phyloP scores from a whole-genome alignment of 2,113 vertebrate species.

The Oryzias celebensis region DNA sequence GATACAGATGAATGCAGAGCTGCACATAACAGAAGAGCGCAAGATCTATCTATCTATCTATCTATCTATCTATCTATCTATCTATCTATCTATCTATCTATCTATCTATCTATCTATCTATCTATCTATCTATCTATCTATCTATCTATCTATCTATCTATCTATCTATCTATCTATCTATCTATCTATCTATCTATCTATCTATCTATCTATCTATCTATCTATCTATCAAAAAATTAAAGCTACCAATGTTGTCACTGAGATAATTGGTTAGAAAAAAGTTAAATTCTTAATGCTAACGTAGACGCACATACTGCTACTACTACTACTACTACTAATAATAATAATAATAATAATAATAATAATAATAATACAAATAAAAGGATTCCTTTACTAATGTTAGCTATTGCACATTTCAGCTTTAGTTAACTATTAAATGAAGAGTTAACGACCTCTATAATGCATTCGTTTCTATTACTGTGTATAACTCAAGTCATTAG shows the following conservation, averaged over 20 bases:
- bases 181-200: constrained; percentile 14
- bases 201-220: constrained; percentile 34
- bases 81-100: constrained; percentile 19
- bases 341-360: too few relatives aligned
- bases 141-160: constrained; percentile 2
- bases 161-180: constrained; percentile 5
- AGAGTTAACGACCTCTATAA: too few relatives aligned
- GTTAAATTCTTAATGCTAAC: constrained; percentile 37
- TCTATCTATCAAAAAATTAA: constrained; percentile 19
- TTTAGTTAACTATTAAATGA: too few relatives aligned
- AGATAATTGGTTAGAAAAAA: constrained; percentile 42
- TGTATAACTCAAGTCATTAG: too few relatives aligned
- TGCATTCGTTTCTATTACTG: too few relatives aligned
- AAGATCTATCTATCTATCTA: constrained; percentile 18
- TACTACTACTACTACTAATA: too few relatives aligned
- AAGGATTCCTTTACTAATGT: too few relatives aligned
- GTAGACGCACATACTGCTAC: too few relatives aligned
- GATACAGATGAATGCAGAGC: neutral
- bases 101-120: constrained; percentile 12
- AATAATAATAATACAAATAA: too few relatives aligned
- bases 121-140: constrained; percentile 14
- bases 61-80: constrained; percentile 20
- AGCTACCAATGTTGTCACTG: constrained; percentile 19
- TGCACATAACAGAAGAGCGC: too few relatives aligned
- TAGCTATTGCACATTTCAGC: too few relatives aligned